These are phyloP conservation scores for Callopanchax toddi DNA, from an alignment of 2,113 vertebrate genomes.

Conservation along the genomic window DNA sequence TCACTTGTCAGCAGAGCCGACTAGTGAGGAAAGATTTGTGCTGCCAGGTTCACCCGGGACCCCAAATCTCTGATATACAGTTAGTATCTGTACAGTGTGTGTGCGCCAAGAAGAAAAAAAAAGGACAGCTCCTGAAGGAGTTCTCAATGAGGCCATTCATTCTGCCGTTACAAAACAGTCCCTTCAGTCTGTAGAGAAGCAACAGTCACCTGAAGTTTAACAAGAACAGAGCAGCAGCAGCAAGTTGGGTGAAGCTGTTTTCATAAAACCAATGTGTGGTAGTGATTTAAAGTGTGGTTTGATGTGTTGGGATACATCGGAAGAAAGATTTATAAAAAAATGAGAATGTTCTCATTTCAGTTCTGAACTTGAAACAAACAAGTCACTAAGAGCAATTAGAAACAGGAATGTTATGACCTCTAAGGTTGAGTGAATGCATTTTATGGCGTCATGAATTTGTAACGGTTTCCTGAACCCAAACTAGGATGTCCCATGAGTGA, in stretches of 20 bases:
- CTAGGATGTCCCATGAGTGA: too few species aligned
- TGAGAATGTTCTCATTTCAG: too few species aligned
- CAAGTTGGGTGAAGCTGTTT: too few species aligned
- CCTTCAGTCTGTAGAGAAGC: constrained; percentile 11
- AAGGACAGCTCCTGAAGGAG: constrained; percentile 45
- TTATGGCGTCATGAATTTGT: not conserved
- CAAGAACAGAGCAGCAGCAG: not conserved
- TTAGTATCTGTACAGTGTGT: constrained; percentile 8
- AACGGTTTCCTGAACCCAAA: too few species aligned
- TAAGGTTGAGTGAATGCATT: not conserved
- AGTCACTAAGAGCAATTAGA: not conserved
- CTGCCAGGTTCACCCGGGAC: not conserved
- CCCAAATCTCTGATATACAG: constrained; percentile 7
- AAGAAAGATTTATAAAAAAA: too few species aligned
- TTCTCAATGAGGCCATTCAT: constrained; percentile 66
- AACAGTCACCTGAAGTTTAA: constrained; percentile 28
- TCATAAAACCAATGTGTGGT: too few species aligned
- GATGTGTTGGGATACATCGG: too few species aligned
- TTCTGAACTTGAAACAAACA: too few species aligned
- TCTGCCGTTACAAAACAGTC: constrained; percentile 28
- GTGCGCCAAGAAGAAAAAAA: constrained; percentile 17
- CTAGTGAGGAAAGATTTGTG: constrained; percentile 5
- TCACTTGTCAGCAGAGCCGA: too few species aligned
- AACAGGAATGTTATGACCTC: not conserved
- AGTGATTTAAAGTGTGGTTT: too few species aligned